Evolutionary conservation across 2,888 invertebrate species (phyloP).

Genomic region (Cantharis lateralis): DNA sequence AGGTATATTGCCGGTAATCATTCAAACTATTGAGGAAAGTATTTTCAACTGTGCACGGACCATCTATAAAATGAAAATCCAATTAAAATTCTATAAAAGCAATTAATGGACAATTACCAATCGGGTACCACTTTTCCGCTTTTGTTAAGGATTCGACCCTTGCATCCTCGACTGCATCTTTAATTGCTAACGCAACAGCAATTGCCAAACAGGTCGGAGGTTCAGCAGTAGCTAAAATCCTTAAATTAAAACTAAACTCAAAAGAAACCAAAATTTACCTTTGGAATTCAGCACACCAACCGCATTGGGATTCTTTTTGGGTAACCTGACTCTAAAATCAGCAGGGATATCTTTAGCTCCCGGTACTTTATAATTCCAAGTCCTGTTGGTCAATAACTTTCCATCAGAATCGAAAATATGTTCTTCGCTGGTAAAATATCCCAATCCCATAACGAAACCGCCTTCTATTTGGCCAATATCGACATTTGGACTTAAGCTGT

Average conservation of each 20-base stretch:
- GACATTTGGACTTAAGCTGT: neutral
- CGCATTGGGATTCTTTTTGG: constrained; percentile 68
- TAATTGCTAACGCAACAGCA: constrained; percentile 51
- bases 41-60: neutral
- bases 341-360: constrained; percentile 78
- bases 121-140: constrained; percentile 39
- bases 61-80: neutral
- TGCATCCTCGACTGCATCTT: constrained; percentile 42
- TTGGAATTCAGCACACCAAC: constrained; percentile 74
- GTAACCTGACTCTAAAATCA: constrained; percentile 75
- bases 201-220: constrained; percentile 64
- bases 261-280: constrained; percentile 54
- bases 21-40: neutral
- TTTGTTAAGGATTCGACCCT: constrained; percentile 37
- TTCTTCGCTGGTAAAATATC: neutral
- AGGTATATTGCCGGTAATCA: neutral
- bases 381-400: constrained; percentile 71
- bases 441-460: neutral
- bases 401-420: constrained; percentile 56
- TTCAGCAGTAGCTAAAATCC: constrained; percentile 64
- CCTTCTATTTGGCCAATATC: constrained; percentile 35
- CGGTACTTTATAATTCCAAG: constrained; percentile 82
- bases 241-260: neutral
- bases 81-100: neutral
- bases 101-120: constrained; percentile 35